Percentiles rank a stretch among this genome's conserved stretches.
Evolutionary conservation across 2,797 vertebrate species (phyloP).

Genomic region (Malurus leucopterus): DNA sequence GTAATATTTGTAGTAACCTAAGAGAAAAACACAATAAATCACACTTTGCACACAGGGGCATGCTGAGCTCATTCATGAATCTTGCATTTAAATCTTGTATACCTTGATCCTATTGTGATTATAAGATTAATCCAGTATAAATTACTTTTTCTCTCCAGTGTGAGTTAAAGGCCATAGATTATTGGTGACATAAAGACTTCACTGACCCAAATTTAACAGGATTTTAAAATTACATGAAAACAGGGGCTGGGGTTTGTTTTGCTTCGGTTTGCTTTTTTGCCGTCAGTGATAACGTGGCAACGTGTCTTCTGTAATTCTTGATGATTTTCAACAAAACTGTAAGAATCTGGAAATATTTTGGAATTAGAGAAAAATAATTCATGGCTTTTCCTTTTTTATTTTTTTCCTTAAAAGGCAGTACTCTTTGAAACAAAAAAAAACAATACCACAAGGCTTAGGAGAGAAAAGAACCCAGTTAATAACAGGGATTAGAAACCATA

Average conservation of each 20-base stretch:
- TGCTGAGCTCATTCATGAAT: background rate
- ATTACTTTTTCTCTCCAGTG: background rate
- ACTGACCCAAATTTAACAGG: background rate
- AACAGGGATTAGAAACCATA: background rate
- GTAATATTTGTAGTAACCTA: conserved; percentile 88
- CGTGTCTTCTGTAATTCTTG: background rate
- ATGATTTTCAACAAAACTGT: background rate
- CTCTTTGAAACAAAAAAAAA: background rate
- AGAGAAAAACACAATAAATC: background rate
- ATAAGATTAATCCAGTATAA: background rate
- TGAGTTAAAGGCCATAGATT: background rate
- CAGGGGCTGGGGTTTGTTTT: background rate
- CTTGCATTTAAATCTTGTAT: background rate
- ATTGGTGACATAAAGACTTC: background rate
- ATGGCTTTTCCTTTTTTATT: background rate
- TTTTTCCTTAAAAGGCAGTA: background rate
- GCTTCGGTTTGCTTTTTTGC: background rate
- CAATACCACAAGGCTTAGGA: background rate
- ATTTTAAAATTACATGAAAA: background rate
- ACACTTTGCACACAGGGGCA: background rate
- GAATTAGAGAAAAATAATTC: background rate
- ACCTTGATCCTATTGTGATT: background rate
- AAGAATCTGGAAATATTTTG: background rate
- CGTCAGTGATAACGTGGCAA: background rate
- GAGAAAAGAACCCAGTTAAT: background rate